Evolutionary conservation across 1,140 invertebrate genomes (phyloP), one percentile per base, ranked within the genome.

Genomic region (Drosophila kanapiae): DNA sequence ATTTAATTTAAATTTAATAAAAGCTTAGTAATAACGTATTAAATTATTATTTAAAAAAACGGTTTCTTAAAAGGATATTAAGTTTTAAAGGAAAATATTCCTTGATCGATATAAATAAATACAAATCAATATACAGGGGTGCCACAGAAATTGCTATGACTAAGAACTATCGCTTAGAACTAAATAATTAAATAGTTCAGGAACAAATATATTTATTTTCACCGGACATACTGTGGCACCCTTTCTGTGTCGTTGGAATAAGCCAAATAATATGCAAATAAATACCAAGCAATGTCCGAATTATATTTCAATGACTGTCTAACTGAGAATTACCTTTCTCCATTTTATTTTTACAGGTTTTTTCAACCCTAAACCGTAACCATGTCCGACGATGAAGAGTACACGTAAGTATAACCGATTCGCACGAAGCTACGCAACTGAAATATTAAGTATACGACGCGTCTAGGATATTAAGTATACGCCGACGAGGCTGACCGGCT

Each of bases 331-430:
- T 43, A 59, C 13, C 33, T 4, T 59, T 65, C 38, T 69, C n/a
- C 49, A 11, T 18, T 56, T 67, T 78, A 27, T 51, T 64, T 91
- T 94, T 92, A 14, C 77, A 93, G 94, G 94, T 69, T 94, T 94
- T 69, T 94, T 94, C 94, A 88, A 93, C 93, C 93, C 93, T 93
- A 94, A 94, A 93, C 94, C 93, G 93, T 93, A 94, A 94, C 91
- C 93, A 96, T 96, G 95, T 96, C 95, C 94, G 95, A 95, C 93
- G 95, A 96, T 93, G 95, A 96, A 93, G 95, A 95, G 95, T 95
- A 95, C 93, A 95, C 95, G 95, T 96, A 94, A 96, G 95, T 92
- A 76, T 18, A 58, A 35, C 33, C 16, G 6, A 64, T 64, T 14
- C 7, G 16, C 29, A 23, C 13, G 4, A 33, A 5, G 13, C 31